phyloP scores from a whole-genome alignment of 1,140 invertebrate species.

The Venustaconcha ellipsiformis region DNA sequence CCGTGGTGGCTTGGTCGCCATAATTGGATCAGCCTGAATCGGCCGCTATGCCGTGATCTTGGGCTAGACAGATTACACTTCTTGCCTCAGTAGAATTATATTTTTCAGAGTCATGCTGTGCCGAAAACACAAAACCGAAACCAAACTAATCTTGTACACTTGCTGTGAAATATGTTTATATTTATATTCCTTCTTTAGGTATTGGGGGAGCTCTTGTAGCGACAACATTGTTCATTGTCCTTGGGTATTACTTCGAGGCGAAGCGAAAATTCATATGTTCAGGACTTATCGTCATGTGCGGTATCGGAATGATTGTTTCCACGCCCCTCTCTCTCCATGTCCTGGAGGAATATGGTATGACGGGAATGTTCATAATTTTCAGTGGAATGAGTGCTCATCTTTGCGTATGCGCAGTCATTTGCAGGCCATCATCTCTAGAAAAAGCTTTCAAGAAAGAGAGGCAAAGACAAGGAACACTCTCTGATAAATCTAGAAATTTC shows the following conservation, averaged over 20 bases:
- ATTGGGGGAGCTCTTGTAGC: constrained; percentile 11
- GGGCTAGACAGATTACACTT: too few species aligned
- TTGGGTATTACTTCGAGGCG: constrained; percentile 26
- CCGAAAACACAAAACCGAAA: too few species aligned
- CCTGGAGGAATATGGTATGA: constrained; percentile 16
- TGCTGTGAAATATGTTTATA: too few species aligned
- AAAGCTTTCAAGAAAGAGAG: constrained; percentile 1
- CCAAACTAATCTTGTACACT: too few species aligned
- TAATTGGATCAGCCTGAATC: too few species aligned
- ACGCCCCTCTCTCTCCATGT: constrained; percentile 17
- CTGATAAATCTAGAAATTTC: too few species aligned
- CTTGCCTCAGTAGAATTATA: too few species aligned
- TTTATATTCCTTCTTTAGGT: constrained; percentile 11
- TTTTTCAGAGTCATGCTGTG: too few species aligned
- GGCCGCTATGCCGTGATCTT: too few species aligned
- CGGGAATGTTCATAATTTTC: constrained; percentile 20
- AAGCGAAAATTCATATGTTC: constrained; percentile 17
- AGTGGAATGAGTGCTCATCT: constrained; percentile 14
- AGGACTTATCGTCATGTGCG: constrained; percentile 10
- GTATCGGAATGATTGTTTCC: constrained; percentile 21
- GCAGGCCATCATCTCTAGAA: constrained; percentile 21
- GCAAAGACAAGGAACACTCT: background rate
- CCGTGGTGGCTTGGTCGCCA: too few species aligned
- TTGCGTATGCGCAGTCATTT: constrained; percentile 10
- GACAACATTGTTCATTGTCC: constrained; percentile 8